Evolutionary conservation across 2,797 vertebrate species (phyloP), one percentile per base, ranked within the genome.

Genomic region (Gouania willdenowi): DNA sequence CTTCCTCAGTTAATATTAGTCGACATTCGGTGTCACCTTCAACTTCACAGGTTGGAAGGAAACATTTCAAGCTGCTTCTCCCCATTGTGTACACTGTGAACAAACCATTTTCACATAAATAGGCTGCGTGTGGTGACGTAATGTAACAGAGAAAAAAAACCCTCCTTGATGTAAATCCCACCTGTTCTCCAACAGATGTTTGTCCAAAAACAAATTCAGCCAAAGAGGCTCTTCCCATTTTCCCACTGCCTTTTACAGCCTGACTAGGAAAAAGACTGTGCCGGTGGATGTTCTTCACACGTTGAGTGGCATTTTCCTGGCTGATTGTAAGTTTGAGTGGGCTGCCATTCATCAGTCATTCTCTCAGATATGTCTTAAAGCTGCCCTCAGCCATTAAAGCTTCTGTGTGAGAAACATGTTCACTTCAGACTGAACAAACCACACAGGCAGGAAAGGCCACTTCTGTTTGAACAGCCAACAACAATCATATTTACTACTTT

Each of bases 1-100:
- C n/a, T n/a, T n/a, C n/a, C n/a, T n/a, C n/a, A n/a, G n/a, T n/a
- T n/a, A n/a, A n/a, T n/a, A n/a, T n/a, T n/a, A n/a, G n/a, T n/a
- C n/a, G n/a, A n/a, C n/a, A n/a, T n/a, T n/a, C n/a, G n/a, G n/a
- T n/a, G n/a, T n/a, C n/a, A n/a, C n/a, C n/a, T n/a, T n/a, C n/a
- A n/a, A n/a, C n/a, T n/a, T n/a, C n/a, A n/a, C n/a, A n/a, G n/a
- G n/a, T n/a, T n/a, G n/a, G n/a, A n/a, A n/a, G n/a, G n/a, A n/a
- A n/a, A n/a, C n/a, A n/a, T n/a, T n/a, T n/a, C 40, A 22, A 23
- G 28, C 32, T 66, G 57, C 14, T 23, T 70, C 47, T 51, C 41
- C 68, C 66, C 55, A 40, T 38, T 75, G 52, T 23, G 29, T 34
- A 65, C 85, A 71, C 77, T 78, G 75, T 79, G 74, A 86, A 85